These are phyloP conservation scores for Cryptops parisi DNA, from an alignment of 2,888 invertebrate genomes.

Conservation along the genomic window DNA sequence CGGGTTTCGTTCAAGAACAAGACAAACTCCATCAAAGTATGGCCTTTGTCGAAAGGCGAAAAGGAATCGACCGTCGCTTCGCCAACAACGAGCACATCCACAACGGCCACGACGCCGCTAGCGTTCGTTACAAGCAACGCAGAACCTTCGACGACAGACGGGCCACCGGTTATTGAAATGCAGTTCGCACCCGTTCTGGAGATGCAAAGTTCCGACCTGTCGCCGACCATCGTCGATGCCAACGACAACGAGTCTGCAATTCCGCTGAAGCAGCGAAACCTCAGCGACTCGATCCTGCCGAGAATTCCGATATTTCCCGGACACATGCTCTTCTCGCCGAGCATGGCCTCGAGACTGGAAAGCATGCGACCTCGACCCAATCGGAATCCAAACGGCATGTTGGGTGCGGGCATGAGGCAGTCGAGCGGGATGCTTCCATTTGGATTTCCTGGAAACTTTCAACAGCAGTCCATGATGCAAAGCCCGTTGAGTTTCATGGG, in stretches of 20 bases:
- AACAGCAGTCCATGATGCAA: neutral
- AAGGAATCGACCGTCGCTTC: too few relatives aligned
- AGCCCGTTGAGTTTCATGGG: too few relatives aligned
- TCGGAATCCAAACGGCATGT: neutral
- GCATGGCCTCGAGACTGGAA: conserved; percentile 1
- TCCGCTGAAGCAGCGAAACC: neutral
- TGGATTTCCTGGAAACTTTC: neutral
- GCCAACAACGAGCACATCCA: too few relatives aligned
- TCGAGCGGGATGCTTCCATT: neutral
- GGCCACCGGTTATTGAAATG: too few relatives aligned
- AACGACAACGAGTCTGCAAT: neutral
- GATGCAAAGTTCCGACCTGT: neutral
- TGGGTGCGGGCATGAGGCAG: neutral
- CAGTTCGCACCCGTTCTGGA: too few relatives aligned
- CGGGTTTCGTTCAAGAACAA: too few relatives aligned
- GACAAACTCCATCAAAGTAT: too few relatives aligned
- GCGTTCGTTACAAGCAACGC: too few relatives aligned
- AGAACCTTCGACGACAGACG: too few relatives aligned
- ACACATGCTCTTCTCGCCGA: conserved; percentile 5
- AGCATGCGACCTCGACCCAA: neutral
- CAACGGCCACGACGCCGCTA: too few relatives aligned
- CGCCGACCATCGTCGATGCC: neutral
- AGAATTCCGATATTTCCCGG: conserved; percentile 9
- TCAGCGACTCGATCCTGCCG: neutral
- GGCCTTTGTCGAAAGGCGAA: too few relatives aligned